A percentile compares a stretch with the other conserved stretches of the same genome.
Conservation (phyloP, 2,113 vertebrate genomes). For the Halichoerus grypus region DNA sequence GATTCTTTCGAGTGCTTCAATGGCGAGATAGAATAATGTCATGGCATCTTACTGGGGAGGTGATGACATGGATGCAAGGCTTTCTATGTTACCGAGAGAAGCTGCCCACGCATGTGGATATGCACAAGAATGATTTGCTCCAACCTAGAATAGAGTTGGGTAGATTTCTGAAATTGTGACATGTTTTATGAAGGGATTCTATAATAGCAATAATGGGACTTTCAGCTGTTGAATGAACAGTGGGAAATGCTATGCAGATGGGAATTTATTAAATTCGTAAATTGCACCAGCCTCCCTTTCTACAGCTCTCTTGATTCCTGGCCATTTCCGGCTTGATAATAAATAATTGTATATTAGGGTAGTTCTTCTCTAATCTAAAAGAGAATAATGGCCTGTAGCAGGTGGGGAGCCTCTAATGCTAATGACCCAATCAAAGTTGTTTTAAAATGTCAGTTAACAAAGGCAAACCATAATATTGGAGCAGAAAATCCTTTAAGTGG, state of each 20-base stretch:
- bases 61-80: neutral
- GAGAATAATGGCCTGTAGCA: neutral
- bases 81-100: neutral
- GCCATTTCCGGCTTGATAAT: slow-evolving; percentile 26
- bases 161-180: neutral
- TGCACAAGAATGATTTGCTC: neutral
- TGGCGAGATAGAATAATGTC: neutral
- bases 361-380: slow-evolving; percentile 46
- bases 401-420: neutral
- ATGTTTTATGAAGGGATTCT: neutral
- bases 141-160: neutral
- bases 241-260: neutral
- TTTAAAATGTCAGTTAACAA: slow-evolving; percentile 58
- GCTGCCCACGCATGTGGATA: neutral
- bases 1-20: neutral
- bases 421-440: slow-evolving; percentile 37
- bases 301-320: slow-evolving; percentile 21
- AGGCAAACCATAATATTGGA: slow-evolving; percentile 21
- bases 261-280: slow-evolving; percentile 30
- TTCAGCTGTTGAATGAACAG: slow-evolving; percentile 7
- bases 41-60: neutral
- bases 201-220: neutral
- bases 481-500: slow-evolving; percentile 17
- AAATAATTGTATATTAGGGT: neutral
- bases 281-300: neutral